Evolutionary conservation across 2,888 invertebrate genomes (phyloP).

Genomic region (Drosophila kanekoi): DNA sequence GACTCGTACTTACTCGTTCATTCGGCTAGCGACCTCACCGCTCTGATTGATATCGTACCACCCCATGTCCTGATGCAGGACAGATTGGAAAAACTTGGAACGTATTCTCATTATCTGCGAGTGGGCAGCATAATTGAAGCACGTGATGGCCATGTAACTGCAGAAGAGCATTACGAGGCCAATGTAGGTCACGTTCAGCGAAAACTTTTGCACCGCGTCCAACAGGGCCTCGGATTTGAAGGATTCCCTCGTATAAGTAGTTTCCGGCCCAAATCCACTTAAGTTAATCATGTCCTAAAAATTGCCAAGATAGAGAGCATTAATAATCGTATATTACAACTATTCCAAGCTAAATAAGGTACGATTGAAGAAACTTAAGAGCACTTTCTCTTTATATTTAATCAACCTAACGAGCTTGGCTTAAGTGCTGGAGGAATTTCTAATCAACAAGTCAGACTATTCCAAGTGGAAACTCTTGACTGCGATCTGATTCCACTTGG

Average conservation of each 20-base stretch:
- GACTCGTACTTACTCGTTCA: constrained; percentile 88
- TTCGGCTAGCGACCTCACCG: constrained; percentile 90
- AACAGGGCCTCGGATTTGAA: constrained; percentile 84
- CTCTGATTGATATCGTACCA: constrained; percentile 91
- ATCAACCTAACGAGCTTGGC: no score
- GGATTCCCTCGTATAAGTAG: constrained; percentile 68
- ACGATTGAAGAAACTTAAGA: no score
- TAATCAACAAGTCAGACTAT: no score
- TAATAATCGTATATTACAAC: no score
- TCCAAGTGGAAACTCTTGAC: no score
- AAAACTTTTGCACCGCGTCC: constrained; percentile 86
- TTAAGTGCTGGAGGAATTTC: no score
- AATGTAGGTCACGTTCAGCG: constrained; percentile 87
- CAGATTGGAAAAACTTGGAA: constrained; percentile 88
- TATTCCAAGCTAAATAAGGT: no score
- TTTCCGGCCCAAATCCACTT: constrained; percentile 49
- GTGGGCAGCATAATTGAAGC: constrained; percentile 90
- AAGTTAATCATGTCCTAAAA: constrained; percentile 81
- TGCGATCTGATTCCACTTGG: no score
- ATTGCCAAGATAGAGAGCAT: no score
- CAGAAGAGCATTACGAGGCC: constrained; percentile 88
- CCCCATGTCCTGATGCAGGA: constrained; percentile 90
- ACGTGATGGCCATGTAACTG: constrained; percentile 88
- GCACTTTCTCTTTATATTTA: no score
- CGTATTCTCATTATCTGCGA: constrained; percentile 88